Evolutionary conservation across 2,797 vertebrate species (phyloP).

Genomic region (Melanotaenia nigrans): DNA sequence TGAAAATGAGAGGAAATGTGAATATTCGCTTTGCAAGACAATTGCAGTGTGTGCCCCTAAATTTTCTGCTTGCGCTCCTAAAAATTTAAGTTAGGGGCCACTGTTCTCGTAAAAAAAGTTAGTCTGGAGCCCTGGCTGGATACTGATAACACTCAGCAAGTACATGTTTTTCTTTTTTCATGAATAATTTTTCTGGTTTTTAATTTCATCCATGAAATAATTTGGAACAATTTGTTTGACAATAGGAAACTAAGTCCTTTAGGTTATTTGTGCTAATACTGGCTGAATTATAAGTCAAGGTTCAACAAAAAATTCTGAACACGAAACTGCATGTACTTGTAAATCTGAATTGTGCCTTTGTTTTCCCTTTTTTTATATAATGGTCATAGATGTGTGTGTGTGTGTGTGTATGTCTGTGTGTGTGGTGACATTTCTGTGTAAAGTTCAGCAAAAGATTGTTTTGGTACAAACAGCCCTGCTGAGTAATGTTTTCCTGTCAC

Average conservation of each 20-base stretch:
- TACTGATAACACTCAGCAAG: no score
- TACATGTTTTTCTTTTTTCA: neutral
- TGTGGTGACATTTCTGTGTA: constrained; percentile 30
- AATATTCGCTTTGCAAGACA: no score
- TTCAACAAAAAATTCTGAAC: neutral
- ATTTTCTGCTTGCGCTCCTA: no score
- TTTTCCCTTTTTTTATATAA: neutral
- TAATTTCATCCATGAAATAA: neutral
- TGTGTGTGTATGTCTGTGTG: neutral
- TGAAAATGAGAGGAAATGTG: no score
- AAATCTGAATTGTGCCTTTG: neutral
- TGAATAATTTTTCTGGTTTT: neutral
- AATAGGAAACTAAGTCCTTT: neutral
- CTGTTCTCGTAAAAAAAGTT: no score
- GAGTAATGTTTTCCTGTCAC: constrained; percentile 13
- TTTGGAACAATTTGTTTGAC: neutral
- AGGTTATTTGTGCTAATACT: neutral
- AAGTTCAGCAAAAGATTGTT: constrained; percentile 16
- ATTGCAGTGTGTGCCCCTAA: no score
- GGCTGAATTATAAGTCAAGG: neutral
- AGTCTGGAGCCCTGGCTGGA: no score
- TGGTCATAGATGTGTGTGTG: neutral
- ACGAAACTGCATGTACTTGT: neutral
- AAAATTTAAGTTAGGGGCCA: no score
- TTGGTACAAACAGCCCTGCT: constrained; percentile 1